Evolutionary conservation across 2,888 invertebrate species (phyloP).

Genomic region (Prionchulus punctatus): DNA sequence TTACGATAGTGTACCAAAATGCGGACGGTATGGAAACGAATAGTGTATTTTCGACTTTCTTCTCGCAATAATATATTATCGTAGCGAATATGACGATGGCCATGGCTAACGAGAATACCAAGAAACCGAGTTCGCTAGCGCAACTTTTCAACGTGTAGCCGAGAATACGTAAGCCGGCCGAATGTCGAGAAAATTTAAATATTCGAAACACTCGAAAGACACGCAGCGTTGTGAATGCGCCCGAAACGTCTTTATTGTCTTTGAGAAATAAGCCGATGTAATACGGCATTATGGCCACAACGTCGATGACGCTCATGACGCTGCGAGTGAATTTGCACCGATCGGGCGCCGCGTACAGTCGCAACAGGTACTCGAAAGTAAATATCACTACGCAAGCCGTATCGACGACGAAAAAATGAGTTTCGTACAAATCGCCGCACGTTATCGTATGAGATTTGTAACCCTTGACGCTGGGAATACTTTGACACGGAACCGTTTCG

Average conservation of each 20-base stretch:
- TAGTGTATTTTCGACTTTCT: slow-evolving; percentile 85
- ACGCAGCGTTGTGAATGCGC: slow-evolving; percentile 92
- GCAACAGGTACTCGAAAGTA: slow-evolving; percentile 84
- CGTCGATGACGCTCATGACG: slow-evolving; percentile 98
- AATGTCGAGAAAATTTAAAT: slow-evolving; percentile 99
- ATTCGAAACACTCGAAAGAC: slow-evolving; percentile 99
- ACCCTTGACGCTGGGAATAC: slow-evolving; percentile 48
- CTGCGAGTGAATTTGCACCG: slow-evolving; percentile 91
- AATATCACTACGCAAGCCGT: slow-evolving; percentile 99
- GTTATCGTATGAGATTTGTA: slow-evolving; percentile 43
- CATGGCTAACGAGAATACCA: slow-evolving; percentile 97
- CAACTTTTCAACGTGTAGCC: slow-evolving; percentile 98
- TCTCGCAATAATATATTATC: slow-evolving; percentile 99
- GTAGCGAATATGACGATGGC: slow-evolving; percentile 99
- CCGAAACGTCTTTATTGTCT: slow-evolving; percentile 44
- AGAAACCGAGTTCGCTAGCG: slow-evolving; percentile 94
- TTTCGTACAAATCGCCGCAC: slow-evolving; percentile 89
- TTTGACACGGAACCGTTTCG: slow-evolving; percentile 87
- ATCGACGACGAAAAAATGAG: slow-evolving; percentile 69
- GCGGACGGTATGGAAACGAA: slow-evolving; percentile 99
- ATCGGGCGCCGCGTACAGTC: slow-evolving; percentile 87
- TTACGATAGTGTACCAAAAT: slow-evolving; percentile 99
- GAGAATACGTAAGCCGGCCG: slow-evolving; percentile 90
- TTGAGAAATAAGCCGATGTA: slow-evolving; percentile 63
- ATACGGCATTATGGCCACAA: slow-evolving; percentile 95